These are phyloP conservation scores for Zelleria hepariella DNA, from an alignment of 2,888 invertebrate species.

Conservation along the genomic window DNA sequence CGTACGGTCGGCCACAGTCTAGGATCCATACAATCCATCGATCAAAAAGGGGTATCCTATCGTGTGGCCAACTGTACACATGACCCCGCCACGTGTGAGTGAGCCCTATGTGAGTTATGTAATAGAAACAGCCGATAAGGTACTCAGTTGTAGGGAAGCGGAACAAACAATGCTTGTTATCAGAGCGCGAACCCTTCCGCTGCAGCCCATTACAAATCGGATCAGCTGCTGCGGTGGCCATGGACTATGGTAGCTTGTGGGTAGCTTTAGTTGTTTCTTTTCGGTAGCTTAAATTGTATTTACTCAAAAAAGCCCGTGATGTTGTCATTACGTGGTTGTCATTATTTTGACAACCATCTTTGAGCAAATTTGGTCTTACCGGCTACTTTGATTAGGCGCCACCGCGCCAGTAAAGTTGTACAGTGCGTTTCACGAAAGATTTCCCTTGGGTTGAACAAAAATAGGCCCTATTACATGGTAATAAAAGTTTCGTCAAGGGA, in stretches of 20 bases:
- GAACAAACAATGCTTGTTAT: constrained; percentile 3
- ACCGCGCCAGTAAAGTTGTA: too few relatives aligned
- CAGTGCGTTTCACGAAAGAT: too few relatives aligned
- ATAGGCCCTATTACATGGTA: too few relatives aligned
- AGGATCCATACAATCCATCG: too few relatives aligned
- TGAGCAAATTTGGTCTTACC: too few relatives aligned
- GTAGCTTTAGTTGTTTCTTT: background rate
- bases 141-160: background rate
- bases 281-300: background rate
- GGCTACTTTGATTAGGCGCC: too few relatives aligned
- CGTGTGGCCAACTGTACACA: background rate
- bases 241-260: background rate
- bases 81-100: background rate
- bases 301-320: background rate
- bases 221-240: constrained; percentile 10
- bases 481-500: too few relatives aligned
- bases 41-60: background rate
- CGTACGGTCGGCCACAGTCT: too few relatives aligned
- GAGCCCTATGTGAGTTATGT: background rate
- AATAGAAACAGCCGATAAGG: background rate
- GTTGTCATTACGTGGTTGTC: too few relatives aligned
- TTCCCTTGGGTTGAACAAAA: too few relatives aligned
- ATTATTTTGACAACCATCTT: too few relatives aligned
- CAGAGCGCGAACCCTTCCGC: background rate
- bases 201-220: constrained; percentile 9